These are phyloP conservation scores for Drosophila truncata DNA, from an alignment of 1,140 invertebrate species.

Conservation along the genomic window DNA sequence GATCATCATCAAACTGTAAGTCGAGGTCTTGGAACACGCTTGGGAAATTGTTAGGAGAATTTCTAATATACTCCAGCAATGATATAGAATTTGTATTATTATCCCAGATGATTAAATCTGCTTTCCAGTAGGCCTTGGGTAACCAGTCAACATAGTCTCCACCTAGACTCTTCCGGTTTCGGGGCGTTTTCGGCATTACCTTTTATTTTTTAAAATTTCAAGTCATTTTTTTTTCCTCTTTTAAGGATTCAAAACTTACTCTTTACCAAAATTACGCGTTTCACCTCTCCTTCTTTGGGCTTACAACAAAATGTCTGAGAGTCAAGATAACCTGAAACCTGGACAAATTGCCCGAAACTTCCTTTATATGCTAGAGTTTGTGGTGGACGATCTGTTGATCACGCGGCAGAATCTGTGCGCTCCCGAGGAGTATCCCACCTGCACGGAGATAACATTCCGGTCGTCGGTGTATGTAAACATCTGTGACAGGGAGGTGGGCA, in stretches of 20 bases:
- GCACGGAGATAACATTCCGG: constrained; percentile 74
- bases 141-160: background rate
- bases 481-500: constrained; percentile 76
- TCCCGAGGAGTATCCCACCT: constrained; percentile 81
- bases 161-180: background rate
- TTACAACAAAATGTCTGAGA: background rate
- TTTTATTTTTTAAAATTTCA: background rate
- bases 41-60: no score
- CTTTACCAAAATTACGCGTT: background rate
- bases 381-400: constrained; percentile 79
- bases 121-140: background rate
- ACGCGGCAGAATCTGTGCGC: constrained; percentile 77
- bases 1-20: no score
- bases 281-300: background rate
- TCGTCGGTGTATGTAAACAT: constrained; percentile 71
- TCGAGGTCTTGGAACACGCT: no score
- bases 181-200: background rate
- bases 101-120: background rate
- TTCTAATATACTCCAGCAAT: background rate
- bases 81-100: background rate
- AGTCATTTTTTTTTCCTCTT: background rate
- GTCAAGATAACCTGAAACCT: background rate
- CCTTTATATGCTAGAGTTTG: constrained; percentile 82
- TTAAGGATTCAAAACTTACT: background rate
- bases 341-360: constrained; percentile 38